Evolutionary conservation across 2,888 invertebrate genomes (phyloP).

Genomic region (Smittia sp.): DNA sequence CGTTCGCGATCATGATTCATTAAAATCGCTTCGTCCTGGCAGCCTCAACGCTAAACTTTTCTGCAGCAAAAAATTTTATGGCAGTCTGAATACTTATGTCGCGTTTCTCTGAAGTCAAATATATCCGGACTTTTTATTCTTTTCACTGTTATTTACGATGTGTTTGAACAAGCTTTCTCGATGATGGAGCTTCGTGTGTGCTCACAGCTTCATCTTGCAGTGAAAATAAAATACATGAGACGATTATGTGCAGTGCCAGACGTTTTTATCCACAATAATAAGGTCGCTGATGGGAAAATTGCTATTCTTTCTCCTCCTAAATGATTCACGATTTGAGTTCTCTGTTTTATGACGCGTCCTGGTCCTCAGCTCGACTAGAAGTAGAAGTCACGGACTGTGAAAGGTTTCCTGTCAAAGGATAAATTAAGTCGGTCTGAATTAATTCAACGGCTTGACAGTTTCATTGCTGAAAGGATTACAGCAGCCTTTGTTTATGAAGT

Average conservation of each 20-base stretch:
- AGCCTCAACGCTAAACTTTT: background rate
- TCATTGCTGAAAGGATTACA: background rate
- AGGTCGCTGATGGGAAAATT: no score
- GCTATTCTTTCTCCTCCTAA: no score
- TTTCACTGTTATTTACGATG: constrained; percentile 9
- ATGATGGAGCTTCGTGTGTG: background rate
- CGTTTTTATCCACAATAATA: no score
- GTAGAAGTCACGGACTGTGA: background rate
- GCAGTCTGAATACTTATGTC: background rate
- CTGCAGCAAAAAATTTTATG: background rate
- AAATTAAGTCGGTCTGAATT: background rate
- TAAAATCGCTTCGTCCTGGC: background rate
- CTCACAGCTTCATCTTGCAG: background rate
- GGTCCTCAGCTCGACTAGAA: no score
- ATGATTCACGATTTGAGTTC: no score
- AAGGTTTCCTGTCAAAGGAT: no score
- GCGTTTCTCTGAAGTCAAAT: background rate
- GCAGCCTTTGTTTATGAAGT: background rate
- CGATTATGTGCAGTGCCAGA: no score
- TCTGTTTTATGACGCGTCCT: no score
- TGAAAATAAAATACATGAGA: no score
- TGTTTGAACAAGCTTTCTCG: background rate
- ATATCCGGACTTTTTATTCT: background rate
- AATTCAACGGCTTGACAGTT: background rate
- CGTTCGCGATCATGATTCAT: background rate